Base-by-base conservation (phyloP, 2,797 vertebrate species). In the Molothrus aeneus region DNA sequence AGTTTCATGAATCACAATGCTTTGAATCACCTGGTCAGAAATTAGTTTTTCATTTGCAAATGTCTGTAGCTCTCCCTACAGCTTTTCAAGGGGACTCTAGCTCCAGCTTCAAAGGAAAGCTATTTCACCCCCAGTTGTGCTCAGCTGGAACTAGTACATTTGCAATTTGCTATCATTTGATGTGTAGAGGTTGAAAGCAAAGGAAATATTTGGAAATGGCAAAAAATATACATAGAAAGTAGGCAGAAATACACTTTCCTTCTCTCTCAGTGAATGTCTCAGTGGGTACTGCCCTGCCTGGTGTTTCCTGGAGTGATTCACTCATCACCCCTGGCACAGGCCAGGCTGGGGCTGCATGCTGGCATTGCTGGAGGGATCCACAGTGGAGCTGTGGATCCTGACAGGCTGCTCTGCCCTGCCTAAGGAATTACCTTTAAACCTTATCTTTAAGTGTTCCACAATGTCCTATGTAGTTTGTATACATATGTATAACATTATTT, bases 91-190 rank as follows among this genome's bases (percentile, higher is more conserved):
- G 73, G 65, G 70, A 63, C 86, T 86, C 14, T 29, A 70, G 71
- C 75, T 86, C 77, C 42, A 73, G 75, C 61, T 96, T 96, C 86
- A 94, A 95, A 95, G 72, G 70, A 91, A 96, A 92, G 59, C 68
- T 73, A 34, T 95, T 95, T 91, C 74, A 90, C 73, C 79, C 57
- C 89, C 64, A 68, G 57, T 80, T 85, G 71, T 85, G 91, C 95
- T 91, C 95, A 95, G 91, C 88, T 94, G 92, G 93, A 93, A 26
- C 51, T 22, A 47, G 88, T 14, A 59, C 68, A 56, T 90, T 88
- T 86, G 89, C 86, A 95, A 86, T 96, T 96, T 88, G 38, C 71
- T 59, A 32, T 68, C 17, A 60, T 90, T 92, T 93, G 68, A 86
- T 4, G 4, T 7, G 24, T 59, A 43, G 82, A 82, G 65, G 34